Conservation (phyloP, 2,888 invertebrate genomes). For the Arge pagana region DNA sequence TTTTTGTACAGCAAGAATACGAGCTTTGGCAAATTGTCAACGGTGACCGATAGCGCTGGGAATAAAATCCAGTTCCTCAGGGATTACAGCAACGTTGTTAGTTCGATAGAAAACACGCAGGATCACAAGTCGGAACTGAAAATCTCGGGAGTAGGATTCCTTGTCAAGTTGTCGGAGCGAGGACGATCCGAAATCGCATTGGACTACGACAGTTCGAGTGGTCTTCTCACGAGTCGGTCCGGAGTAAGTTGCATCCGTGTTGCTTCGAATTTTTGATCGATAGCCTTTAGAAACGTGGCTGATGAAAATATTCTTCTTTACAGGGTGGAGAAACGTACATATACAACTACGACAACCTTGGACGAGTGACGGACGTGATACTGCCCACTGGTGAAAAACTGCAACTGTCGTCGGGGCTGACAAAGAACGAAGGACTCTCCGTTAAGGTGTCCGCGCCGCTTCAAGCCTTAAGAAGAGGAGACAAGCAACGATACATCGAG, state of each 20-base stretch:
- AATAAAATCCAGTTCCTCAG: constrained; percentile 89
- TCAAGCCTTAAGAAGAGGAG: constrained; percentile 62
- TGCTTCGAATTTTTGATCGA: neutral
- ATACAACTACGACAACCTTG: constrained; percentile 89
- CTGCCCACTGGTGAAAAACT: constrained; percentile 91
- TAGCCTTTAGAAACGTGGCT: no score
- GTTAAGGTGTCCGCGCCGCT: constrained; percentile 71
- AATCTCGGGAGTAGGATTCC: constrained; percentile 90
- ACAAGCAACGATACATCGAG: constrained; percentile 63
- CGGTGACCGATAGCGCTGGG: constrained; percentile 92
- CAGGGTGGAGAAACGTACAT: constrained; percentile 85
- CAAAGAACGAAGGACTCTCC: constrained; percentile 76
- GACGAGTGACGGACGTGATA: constrained; percentile 83
- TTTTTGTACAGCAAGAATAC: constrained; percentile 97
- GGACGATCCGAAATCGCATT: constrained; percentile 87
- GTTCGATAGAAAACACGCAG: constrained; percentile 92
- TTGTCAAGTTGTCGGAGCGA: constrained; percentile 86
- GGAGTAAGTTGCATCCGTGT: constrained; percentile 63
- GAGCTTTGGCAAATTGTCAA: constrained; percentile 90
- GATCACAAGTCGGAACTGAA: constrained; percentile 90
- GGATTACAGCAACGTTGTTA: constrained; percentile 91
- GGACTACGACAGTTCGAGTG: constrained; percentile 88
- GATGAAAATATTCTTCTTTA: constrained; percentile 42
- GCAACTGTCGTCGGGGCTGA: constrained; percentile 76
- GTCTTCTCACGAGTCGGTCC: constrained; percentile 82